phyloP scores from a whole-genome alignment of 2,113 vertebrate species.

The Ciconia maguari region DNA sequence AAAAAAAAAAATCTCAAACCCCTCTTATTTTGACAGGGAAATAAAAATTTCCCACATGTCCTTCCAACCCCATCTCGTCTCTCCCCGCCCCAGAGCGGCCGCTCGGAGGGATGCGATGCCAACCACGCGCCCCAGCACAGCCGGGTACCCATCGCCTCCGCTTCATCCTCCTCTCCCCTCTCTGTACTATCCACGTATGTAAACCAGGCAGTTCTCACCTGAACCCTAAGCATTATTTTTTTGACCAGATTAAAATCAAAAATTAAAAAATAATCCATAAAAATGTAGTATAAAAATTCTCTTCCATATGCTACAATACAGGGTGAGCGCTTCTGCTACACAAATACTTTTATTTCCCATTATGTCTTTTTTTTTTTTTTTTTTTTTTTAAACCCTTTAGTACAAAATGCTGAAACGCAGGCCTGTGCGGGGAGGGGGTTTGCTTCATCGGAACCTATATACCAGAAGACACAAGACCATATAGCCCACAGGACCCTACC shows the following conservation, averaged over 20 bases:
- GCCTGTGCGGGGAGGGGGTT: slow-evolving; percentile 1
- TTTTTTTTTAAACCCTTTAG: neutral
- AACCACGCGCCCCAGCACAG: rapidly evolving
- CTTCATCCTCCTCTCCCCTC: neutral
- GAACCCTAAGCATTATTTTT: neutral
- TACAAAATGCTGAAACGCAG: slow-evolving; percentile 23
- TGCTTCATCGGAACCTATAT: neutral
- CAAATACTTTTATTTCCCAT: slow-evolving; percentile 63
- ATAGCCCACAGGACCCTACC: slow-evolving; percentile 6
- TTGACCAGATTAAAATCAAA: slow-evolving; percentile 28
- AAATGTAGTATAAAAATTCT: slow-evolving; percentile 73
- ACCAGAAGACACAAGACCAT: slow-evolving; percentile 28
- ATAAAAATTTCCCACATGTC: neutral
- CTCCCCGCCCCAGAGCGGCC: rapidly evolving
- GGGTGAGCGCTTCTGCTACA: slow-evolving; percentile 66
- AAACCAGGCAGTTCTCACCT: neutral
- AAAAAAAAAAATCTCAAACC: neutral
- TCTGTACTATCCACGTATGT: neutral
- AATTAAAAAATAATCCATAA: slow-evolving; percentile 73
- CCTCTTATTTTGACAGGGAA: slow-evolving; percentile 2
- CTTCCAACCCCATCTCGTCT: neutral
- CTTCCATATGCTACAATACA: slow-evolving; percentile 67
- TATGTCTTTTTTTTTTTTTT: neutral
- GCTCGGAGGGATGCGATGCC: neutral
- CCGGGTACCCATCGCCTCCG: neutral